Evolutionary conservation across 2,888 invertebrate species (phyloP).

Genomic region (Linnaemya vulpina): DNA sequence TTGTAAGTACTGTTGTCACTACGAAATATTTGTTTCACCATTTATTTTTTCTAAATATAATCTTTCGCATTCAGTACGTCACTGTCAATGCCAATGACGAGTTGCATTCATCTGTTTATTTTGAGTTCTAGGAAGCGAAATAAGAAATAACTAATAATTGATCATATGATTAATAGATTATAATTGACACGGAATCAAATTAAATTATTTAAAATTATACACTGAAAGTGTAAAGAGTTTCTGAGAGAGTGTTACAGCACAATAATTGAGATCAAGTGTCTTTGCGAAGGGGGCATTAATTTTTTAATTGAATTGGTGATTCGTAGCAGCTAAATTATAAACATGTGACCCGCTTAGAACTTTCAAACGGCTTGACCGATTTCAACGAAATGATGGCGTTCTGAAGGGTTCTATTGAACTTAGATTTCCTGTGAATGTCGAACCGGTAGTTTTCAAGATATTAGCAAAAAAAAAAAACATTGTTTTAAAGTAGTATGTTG

Average conservation of each 20-base stretch:
- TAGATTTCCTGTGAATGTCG: too few relatives aligned
- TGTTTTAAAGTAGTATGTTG: too few relatives aligned
- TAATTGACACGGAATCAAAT: neutral
- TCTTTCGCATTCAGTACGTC: slow-evolving; percentile 51
- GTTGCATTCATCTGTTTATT: slow-evolving; percentile 26
- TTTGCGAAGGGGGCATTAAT: neutral
- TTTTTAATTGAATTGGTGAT: too few relatives aligned
- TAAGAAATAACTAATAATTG: neutral
- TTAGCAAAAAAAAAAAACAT: too few relatives aligned
- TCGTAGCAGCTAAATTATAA: too few relatives aligned
- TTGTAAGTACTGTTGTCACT: neutral
- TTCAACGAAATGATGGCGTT: too few relatives aligned
- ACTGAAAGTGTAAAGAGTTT: neutral
- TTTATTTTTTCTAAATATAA: slow-evolving; percentile 19
- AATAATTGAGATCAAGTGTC: neutral
- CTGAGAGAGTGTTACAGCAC: neutral
- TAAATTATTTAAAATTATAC: neutral
- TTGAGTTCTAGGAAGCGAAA: slow-evolving; percentile 21
- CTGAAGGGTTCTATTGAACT: too few relatives aligned
- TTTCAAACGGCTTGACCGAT: too few relatives aligned
- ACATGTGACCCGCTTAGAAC: too few relatives aligned
- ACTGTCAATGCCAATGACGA: slow-evolving; percentile 62
- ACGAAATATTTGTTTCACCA: slow-evolving; percentile 6
- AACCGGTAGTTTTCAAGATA: too few relatives aligned
- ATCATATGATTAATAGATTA: neutral